Percentiles rank a stretch among this genome's conserved stretches.
Conservation (phyloP, 2,888 invertebrate species). For the Iphiclides podalirius region DNA sequence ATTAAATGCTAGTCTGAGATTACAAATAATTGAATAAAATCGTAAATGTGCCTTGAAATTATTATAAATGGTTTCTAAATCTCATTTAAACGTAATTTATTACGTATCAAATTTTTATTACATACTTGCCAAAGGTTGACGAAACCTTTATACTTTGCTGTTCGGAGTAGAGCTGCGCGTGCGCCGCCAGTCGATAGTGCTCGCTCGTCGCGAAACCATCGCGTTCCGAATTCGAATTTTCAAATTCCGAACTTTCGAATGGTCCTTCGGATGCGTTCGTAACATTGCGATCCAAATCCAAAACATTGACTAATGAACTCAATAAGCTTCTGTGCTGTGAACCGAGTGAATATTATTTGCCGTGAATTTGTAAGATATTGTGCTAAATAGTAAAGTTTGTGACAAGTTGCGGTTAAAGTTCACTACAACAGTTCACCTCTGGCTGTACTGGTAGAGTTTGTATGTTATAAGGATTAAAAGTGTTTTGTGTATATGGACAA, state of each 20-base stretch:
- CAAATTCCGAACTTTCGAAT: slow-evolving; percentile 54
- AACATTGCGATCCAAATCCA: slow-evolving; percentile 13
- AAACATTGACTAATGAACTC: slow-evolving; percentile 15
- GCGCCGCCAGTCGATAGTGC: slow-evolving; percentile 64
- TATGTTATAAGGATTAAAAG: slow-evolving; percentile 22
- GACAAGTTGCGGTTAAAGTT: slow-evolving; percentile 59
- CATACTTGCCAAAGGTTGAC: slow-evolving; percentile 41
- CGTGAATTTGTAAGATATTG: slow-evolving; percentile 29
- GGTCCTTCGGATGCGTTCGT: slow-evolving; percentile 21
- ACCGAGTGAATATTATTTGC: slow-evolving; percentile 11
- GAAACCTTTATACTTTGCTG: slow-evolving; percentile 43
- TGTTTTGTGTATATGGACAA: slow-evolving; percentile 11
- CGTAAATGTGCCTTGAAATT: too few relatives aligned
- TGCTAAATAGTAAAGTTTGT: slow-evolving; percentile 44
- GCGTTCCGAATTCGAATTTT: slow-evolving; percentile 42
- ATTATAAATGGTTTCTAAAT: too few relatives aligned
- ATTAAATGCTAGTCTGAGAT: too few relatives aligned
- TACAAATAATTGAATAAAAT: too few relatives aligned
- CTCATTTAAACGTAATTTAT: too few relatives aligned
- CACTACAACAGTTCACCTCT: slow-evolving; percentile 37
- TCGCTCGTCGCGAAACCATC: slow-evolving; percentile 49
- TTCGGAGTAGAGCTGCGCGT: slow-evolving; percentile 54
- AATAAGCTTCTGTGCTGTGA: slow-evolving; percentile 13
- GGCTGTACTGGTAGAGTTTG: slow-evolving; percentile 46
- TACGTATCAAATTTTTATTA: neutral